Percentiles rank a stretch among this genome's conserved stretches.
Conservation (phyloP, 2,113 vertebrate species). For the Microcebus ravelobensis region DNA sequence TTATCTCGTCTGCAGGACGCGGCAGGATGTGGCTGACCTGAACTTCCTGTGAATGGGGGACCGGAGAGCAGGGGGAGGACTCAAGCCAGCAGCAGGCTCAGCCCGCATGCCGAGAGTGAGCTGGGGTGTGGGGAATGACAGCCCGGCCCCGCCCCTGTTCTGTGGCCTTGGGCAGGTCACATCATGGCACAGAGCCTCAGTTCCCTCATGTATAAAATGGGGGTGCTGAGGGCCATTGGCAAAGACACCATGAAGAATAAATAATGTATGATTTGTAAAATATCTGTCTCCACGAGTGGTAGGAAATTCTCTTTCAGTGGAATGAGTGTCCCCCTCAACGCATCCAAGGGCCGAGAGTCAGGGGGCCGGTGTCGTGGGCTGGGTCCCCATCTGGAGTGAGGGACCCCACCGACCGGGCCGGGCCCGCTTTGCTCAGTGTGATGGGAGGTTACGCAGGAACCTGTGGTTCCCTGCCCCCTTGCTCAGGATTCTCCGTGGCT, state of each 20-base stretch:
- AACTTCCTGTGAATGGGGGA: slow-evolving; percentile 68
- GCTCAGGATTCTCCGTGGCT: not conserved
- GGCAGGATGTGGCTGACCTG: slow-evolving; percentile 77
- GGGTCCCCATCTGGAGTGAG: not conserved
- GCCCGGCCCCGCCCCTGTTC: not conserved
- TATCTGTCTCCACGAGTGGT: too few relatives aligned
- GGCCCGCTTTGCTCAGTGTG: not conserved
- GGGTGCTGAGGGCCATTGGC: not conserved
- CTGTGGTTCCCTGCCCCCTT: not conserved
- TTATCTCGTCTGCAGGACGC: slow-evolving; percentile 62
- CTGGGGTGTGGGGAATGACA: not conserved
- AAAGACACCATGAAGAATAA: not conserved
- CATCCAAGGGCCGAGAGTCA: not conserved
- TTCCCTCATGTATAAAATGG: not conserved
- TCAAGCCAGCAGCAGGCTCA: not conserved
- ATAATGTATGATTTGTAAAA: not conserved
- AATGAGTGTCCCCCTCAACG: not conserved
- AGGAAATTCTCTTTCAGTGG: not conserved
- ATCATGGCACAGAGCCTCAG: not conserved
- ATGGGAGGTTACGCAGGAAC: too few relatives aligned
- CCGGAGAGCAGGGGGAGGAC: not conserved
- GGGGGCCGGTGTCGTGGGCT: too few relatives aligned
- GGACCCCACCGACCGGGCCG: not conserved
- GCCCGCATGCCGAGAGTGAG: not conserved
- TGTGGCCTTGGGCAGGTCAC: not conserved